Conservation (phyloP, 2,888 invertebrate genomes). For the Acanthopleura granulata region DNA sequence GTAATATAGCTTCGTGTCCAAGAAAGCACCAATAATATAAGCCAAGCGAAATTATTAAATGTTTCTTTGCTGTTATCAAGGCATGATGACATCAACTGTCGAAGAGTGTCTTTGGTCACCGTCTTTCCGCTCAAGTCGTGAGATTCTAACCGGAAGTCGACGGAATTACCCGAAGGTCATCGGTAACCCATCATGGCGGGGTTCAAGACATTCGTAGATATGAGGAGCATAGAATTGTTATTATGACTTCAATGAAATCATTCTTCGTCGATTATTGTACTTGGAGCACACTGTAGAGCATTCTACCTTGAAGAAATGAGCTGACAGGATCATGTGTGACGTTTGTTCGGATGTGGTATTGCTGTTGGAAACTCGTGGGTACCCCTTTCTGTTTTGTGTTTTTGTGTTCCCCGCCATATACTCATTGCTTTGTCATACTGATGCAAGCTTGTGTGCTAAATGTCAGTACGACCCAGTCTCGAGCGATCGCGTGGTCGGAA, state of each 20-base stretch:
- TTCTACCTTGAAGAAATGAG: not conserved
- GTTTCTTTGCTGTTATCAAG: no score
- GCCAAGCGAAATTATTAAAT: no score
- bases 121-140: no score
- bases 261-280: not conserved
- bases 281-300: not conserved
- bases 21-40: no score
- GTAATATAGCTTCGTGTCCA: no score
- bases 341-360: constrained; percentile 94
- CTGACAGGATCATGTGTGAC: constrained; percentile 82
- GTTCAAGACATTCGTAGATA: not conserved
- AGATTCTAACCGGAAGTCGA: no score
- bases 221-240: not conserved
- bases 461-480: constrained; percentile 14
- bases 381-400: constrained; percentile 13
- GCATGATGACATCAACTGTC: no score
- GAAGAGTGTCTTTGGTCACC: no score
- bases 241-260: constrained; percentile 3
- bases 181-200: constrained; percentile 29
- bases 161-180: no score
- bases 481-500: not conserved
- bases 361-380: constrained; percentile 88
- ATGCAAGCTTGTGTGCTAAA: not conserved
- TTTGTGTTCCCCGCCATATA: constrained; percentile 16
- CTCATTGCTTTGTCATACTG: not conserved